phyloP scores from a whole-genome alignment of 2,113 vertebrate species.

The Nycticorax nycticorax region DNA sequence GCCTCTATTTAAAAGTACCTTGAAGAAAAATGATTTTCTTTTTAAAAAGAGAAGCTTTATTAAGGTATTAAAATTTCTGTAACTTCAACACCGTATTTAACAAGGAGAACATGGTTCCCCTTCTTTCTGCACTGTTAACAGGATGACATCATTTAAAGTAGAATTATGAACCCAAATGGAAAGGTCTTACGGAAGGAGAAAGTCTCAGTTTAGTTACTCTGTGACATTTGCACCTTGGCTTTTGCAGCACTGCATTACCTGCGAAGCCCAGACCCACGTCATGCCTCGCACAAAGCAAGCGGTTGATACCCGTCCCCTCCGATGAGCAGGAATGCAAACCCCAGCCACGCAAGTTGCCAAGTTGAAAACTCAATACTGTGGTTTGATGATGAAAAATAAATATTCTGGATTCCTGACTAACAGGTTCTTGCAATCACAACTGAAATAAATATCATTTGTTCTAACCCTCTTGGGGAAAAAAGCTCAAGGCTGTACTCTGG shows the following conservation, averaged over 20 bases:
- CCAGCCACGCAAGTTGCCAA: not conserved
- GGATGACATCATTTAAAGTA: not conserved
- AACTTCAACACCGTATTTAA: not conserved
- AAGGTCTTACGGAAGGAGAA: not conserved
- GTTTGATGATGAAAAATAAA: not conserved
- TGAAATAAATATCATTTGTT: not conserved
- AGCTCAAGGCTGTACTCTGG: not conserved
- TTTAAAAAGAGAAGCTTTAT: not conserved
- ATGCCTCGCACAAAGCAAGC: rapidly evolving
- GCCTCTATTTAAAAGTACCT: not conserved
- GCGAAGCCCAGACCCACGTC: rapidly evolving
- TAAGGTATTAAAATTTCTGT: not conserved
- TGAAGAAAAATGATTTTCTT: not conserved
- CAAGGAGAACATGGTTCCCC: not conserved
- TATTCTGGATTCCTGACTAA: not conserved
- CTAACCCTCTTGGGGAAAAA: not conserved
- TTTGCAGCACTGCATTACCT: not conserved
- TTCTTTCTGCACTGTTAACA: not conserved
- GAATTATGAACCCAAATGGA: not conserved
- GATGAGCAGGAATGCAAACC: not conserved
- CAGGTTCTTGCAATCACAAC: not conserved
- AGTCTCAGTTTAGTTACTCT: not conserved
- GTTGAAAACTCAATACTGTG: not conserved
- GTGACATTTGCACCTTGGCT: not conserved
- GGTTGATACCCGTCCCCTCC: rapidly evolving